Evolutionary conservation across 64 coral and sea anemone species (phyloP).

Genomic region (Pachyseris speciosa): DNA sequence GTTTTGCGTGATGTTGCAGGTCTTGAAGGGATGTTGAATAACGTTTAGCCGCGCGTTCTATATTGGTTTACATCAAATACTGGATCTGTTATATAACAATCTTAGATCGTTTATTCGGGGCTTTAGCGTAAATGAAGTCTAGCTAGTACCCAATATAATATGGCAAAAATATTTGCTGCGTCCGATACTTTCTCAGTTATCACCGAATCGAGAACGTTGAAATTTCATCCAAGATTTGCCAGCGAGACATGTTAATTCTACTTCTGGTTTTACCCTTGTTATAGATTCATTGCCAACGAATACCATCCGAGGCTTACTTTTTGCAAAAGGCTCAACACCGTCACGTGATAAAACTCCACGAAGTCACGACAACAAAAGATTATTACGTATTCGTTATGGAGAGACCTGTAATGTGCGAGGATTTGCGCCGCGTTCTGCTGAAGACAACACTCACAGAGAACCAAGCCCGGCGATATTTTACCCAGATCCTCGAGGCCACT

Average conservation of each 20-base stretch:
- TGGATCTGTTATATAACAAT: no score
- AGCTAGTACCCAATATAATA: no score
- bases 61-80: no score
- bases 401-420: background rate
- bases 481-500: background rate
- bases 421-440: background rate
- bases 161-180: no score
- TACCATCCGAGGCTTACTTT: conserved; percentile 5
- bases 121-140: no score
- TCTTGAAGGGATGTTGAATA: no score
- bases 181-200: no score
- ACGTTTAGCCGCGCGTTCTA: no score
- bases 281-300: background rate
- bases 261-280: background rate
- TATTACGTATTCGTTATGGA: background rate
- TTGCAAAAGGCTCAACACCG: background rate
- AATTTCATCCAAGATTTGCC: background rate
- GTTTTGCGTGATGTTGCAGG: no score
- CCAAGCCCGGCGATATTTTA: background rate
- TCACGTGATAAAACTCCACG: background rate
- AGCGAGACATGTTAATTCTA: background rate
- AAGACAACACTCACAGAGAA: background rate
- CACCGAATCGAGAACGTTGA: no score
- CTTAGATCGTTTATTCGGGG: no score
- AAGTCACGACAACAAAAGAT: background rate